phyloP scores from a whole-genome alignment of 2,113 vertebrate genomes.

The Pelecanoides urinatrix region DNA sequence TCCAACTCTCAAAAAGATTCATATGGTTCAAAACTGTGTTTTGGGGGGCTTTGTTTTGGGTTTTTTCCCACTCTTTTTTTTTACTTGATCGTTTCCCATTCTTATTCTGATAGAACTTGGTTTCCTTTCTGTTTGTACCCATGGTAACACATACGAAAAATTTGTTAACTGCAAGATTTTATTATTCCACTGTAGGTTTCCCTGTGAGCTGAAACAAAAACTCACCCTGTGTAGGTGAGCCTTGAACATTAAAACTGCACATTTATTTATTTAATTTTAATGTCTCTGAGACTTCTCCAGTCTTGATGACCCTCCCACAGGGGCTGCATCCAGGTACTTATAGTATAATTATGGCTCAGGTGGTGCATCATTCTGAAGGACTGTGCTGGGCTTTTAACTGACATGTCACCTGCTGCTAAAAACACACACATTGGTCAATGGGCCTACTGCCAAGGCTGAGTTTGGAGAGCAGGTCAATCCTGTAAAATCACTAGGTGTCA shows the following conservation, averaged over 20 bases:
- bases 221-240: background rate
- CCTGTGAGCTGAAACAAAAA: background rate
- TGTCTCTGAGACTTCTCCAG: background rate
- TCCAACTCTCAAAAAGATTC: background rate
- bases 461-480: background rate
- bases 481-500: constrained; percentile 2
- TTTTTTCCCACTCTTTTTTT: background rate
- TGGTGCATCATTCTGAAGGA: background rate
- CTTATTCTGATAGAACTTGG: background rate
- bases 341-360: background rate
- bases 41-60: background rate
- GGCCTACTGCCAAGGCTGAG: background rate
- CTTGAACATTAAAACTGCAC: background rate
- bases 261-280: background rate
- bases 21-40: background rate
- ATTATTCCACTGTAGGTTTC: background rate
- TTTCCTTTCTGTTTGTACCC: background rate
- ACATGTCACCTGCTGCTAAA: background rate
- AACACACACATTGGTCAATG: background rate
- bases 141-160: background rate
- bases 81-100: background rate
- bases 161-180: background rate
- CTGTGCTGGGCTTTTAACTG: background rate
- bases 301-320: background rate
- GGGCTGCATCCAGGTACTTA: background rate